A percentile compares a stretch with the other conserved stretches of the same genome.
These are phyloP conservation scores for Bembecia ichneumoniformis DNA, from an alignment of 2,888 invertebrate genomes.

Conservation along the genomic window DNA sequence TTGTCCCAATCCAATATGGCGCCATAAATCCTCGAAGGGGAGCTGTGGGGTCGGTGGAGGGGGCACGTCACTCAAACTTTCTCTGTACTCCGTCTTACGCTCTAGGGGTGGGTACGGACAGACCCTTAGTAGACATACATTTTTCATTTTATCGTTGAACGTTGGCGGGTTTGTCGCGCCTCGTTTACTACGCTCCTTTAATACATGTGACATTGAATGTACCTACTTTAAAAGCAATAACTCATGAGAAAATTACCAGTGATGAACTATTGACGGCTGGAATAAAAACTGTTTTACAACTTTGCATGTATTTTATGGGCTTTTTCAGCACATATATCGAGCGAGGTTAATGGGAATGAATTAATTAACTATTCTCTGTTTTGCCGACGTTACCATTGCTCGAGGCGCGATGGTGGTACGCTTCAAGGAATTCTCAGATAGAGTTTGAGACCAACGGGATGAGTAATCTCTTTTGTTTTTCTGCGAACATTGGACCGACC, in stretches of 20 bases:
- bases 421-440: conserved; percentile 63
- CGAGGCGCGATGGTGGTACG: conserved; percentile 40
- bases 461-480: conserved; percentile 72
- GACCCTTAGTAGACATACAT: conserved; percentile 19
- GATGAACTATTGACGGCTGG: neutral
- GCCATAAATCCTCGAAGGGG: conserved; percentile 66
- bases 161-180: neutral
- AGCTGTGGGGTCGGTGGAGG: conserved; percentile 45
- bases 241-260: neutral
- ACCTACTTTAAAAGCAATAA: neutral
- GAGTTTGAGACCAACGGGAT: conserved; percentile 61
- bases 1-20: conserved; percentile 74
- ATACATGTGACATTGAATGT: neutral
- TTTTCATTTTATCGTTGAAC: conserved; percentile 1
- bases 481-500: conserved; percentile 42
- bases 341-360: too few species aligned
- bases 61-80: conserved; percentile 73
- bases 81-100: conserved; percentile 69
- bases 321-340: neutral
- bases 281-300: neutral
- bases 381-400: conserved; percentile 44
- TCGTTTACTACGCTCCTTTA: neutral
- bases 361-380: conserved; percentile 2
- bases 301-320: neutral
- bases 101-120: conserved; percentile 62